Evolutionary conservation across 2,888 invertebrate genomes (phyloP), one percentile per base, ranked within the genome.

Genomic region (Enchytraeus crypticus): DNA sequence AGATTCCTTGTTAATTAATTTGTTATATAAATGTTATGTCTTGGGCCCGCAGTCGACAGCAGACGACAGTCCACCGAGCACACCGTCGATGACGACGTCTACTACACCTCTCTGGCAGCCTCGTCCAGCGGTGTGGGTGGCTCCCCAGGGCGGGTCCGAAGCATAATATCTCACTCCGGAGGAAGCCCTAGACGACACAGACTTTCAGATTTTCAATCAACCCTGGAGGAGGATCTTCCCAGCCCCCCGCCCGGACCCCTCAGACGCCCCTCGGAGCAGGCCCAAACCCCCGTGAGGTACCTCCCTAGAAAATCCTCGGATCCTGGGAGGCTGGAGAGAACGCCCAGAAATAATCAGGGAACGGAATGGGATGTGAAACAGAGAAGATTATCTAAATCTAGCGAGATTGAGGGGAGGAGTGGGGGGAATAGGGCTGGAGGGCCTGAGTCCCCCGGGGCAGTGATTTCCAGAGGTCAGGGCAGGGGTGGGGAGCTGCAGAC

Each of bases 291-390:
- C 11, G 38, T 38, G 18, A 18, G 11, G 8, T 14, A 18, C 11
- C 18, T 14, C 38, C 38, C 38, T 18, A 29, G 54, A 33, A 53
- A 53, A 33, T 53, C 54, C 1, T 53, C 54, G 54, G 54, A 54
- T 34, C 54, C 54, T 3, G 38, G 38, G 38, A 38, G n/a, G n/a
- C 51, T 54, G 5, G 54, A 54, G 3, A 5, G 54, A 34, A 26
- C 5, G 26, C 34, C 33, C 33, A 30, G 38, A 18, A 18, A 18
- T 8, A 38, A 18, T 8, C 11, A 38, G 38, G 38, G 38, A 38
- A n/a, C n/a, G n/a, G 38, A 38, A 18, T 38, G 38, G 38, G 38
- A 38, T 38, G 8, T 38, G 38, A 38, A 18, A 18, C 11, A 18
- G 38, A 38, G 18, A 38, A 38, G 38, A 38, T 38, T 38, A 38